Conservation (phyloP, 2,888 invertebrate species). For the Athripsodes cinereus region DNA sequence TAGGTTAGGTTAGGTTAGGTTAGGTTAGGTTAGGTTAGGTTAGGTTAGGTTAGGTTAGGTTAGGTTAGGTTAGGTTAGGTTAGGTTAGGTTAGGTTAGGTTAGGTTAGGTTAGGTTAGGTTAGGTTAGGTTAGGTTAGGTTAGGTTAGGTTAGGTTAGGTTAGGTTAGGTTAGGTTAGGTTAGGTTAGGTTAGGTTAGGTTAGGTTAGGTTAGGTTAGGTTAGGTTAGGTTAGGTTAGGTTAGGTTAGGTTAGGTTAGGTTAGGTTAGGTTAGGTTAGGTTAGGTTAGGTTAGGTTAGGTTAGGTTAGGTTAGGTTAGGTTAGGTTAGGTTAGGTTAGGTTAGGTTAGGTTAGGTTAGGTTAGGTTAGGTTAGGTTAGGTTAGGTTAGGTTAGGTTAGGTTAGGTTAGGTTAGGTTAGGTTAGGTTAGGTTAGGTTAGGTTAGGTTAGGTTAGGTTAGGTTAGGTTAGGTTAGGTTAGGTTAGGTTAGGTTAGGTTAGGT, state of each 20-base stretch:
- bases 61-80: slow-evolving; percentile 23
- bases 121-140: slow-evolving; percentile 16
- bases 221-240: slow-evolving; percentile 18
- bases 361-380: slow-evolving; percentile 11
- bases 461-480: slow-evolving; percentile 8
- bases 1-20: slow-evolving; percentile 22
- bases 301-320: slow-evolving; percentile 27
- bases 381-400: slow-evolving; percentile 10
- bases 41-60: slow-evolving; percentile 22
- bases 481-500: slow-evolving; percentile 15
- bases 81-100: slow-evolving; percentile 23
- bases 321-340: slow-evolving; percentile 27
- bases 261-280: slow-evolving; percentile 19
- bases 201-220: slow-evolving; percentile 14
- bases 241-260: slow-evolving; percentile 19
- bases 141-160: slow-evolving; percentile 8
- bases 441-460: neutral
- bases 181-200: slow-evolving; percentile 14
- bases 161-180: slow-evolving; percentile 11
- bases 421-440: slow-evolving; percentile 9
- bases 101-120: slow-evolving; percentile 17
- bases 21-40: slow-evolving; percentile 21
- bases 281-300: slow-evolving; percentile 22
- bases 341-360: slow-evolving; percentile 27
- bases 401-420: slow-evolving; percentile 10